phyloP scores from a whole-genome alignment of 2,113 vertebrate species.

The Zosterops hypoxanthus region DNA sequence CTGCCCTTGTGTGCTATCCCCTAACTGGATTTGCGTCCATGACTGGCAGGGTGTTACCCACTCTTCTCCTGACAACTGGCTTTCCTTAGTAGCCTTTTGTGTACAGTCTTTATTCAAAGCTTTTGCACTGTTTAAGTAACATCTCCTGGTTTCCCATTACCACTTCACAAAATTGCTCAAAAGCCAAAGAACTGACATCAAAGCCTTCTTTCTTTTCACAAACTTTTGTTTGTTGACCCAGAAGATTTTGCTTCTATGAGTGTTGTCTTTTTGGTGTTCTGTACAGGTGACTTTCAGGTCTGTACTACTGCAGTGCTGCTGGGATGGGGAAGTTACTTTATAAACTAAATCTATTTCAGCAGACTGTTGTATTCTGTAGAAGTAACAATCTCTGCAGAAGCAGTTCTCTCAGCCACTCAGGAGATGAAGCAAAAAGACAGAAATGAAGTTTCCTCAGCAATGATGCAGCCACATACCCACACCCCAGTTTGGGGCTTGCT shows the following conservation, averaged over 20 bases:
- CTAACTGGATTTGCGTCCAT: conserved; percentile 60
- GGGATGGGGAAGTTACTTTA: background rate
- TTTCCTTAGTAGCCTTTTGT: conserved; percentile 47
- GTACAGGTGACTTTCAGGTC: background rate
- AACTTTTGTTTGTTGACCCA: background rate
- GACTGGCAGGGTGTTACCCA: conserved; percentile 36
- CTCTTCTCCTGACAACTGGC: conserved; percentile 21
- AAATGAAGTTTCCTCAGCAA: background rate
- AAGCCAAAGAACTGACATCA: background rate
- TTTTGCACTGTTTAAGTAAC: conserved; percentile 49
- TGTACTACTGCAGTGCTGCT: background rate
- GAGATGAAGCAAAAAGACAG: background rate
- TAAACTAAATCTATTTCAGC: background rate
- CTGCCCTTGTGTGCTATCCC: background rate
- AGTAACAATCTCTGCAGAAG: background rate
- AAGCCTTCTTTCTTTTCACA: background rate
- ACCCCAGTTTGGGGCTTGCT: background rate
- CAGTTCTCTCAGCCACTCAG: background rate
- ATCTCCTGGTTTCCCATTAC: conserved; percentile 32
- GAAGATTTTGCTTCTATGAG: background rate
- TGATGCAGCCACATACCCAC: background rate
- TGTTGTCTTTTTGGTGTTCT: background rate
- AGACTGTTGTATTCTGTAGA: background rate
- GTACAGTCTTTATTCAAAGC: conserved; percentile 34
- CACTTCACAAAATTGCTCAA: conserved; percentile 16